Evolutionary conservation across 2,113 vertebrate genomes (phyloP).

Genomic region (Felis catus): DNA sequence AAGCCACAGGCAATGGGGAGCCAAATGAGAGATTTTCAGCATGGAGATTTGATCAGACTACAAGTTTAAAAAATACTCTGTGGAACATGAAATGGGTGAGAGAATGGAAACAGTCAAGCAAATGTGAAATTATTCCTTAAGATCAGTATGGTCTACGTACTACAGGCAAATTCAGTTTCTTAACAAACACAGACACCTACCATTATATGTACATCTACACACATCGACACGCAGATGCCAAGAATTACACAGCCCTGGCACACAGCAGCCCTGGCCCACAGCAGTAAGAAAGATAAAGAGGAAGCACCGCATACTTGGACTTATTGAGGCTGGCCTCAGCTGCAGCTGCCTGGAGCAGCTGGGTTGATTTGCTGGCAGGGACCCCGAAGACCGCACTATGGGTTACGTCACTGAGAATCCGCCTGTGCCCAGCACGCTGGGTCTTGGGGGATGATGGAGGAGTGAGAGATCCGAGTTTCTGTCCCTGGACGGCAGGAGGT

Average conservation of each 20-base stretch:
- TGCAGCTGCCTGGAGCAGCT: conserved; percentile 96
- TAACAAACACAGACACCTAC: background rate
- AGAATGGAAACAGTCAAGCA: conserved; percentile 9
- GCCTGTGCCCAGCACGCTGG: conserved; percentile 93
- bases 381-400: conserved; percentile 98
- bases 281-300: background rate
- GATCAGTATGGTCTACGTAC: background rate
- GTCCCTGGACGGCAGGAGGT: conserved; percentile 80
- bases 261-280: background rate
- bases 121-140: background rate
- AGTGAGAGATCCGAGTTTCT: conserved; percentile 95
- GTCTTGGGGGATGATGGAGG: conserved; percentile 97
- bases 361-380: conserved; percentile 97
- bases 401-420: conserved; percentile 98
- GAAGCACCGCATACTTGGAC: conserved; percentile 91
- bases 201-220: background rate
- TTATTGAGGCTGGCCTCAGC: conserved; percentile 98
- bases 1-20: background rate
- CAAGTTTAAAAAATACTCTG: background rate
- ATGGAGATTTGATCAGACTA: background rate
- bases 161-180: background rate
- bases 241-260: background rate
- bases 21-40: background rate
- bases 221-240: background rate
- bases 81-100: background rate